Evolutionary conservation across 2,113 vertebrate species (phyloP).

Genomic region (Tylochromis polylepis): DNA sequence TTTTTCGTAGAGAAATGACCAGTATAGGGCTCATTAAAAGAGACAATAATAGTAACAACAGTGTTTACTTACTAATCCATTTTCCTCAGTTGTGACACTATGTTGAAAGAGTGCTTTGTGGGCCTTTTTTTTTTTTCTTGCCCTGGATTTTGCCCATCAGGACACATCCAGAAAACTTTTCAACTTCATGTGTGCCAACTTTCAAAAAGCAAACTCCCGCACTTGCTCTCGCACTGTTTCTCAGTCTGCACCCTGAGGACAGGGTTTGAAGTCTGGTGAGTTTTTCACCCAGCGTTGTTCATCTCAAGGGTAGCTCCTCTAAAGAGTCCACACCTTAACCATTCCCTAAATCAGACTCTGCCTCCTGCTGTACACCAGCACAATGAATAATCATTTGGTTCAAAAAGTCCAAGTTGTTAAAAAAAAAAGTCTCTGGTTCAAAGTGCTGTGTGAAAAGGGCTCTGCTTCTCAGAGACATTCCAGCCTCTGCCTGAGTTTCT

Average conservation of each 20-base stretch:
- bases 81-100: background rate
- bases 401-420: background rate
- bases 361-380: background rate
- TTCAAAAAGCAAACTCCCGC: background rate
- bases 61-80: background rate
- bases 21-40: background rate
- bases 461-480: conserved; percentile 43
- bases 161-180: background rate
- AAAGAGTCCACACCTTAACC: background rate
- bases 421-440: background rate
- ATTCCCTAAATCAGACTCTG: background rate
- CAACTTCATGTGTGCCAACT: background rate
- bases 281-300: conserved; percentile 13
- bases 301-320: background rate
- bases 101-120: background rate
- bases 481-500: conserved; percentile 22
- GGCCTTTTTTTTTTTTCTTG: background rate
- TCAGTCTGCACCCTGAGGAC: background rate
- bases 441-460: conserved; percentile 19
- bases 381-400: background rate
- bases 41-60: background rate
- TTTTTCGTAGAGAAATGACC: background rate
- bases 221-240: background rate
- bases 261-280: background rate
- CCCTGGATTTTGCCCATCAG: background rate